Percentiles rank a stretch among this genome's conserved stretches.
These are phyloP conservation scores for Psilopsiagon aymara DNA, from an alignment of 2,113 vertebrate genomes.

Conservation along the genomic window DNA sequence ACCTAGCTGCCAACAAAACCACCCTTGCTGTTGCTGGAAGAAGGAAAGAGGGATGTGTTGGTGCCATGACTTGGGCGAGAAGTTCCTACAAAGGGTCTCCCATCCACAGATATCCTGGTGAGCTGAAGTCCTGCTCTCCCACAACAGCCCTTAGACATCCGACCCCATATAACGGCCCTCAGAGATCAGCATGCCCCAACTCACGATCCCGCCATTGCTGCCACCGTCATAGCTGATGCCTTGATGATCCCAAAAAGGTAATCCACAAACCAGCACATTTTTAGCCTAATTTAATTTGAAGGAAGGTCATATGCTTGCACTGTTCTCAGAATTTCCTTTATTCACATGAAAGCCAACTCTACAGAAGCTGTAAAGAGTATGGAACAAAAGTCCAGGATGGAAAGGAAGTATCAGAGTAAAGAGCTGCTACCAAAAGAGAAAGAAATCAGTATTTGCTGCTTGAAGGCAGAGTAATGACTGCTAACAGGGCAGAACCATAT, in stretches of 20 bases:
- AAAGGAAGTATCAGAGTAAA: background rate
- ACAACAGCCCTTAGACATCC: background rate
- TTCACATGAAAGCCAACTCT: background rate
- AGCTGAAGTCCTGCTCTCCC: background rate
- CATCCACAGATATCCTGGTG: accelerated
- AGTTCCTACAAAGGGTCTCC: background rate
- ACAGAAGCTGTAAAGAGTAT: background rate
- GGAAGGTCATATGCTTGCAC: background rate
- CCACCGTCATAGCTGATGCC: accelerated
- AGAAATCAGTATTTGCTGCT: background rate
- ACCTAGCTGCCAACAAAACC: background rate
- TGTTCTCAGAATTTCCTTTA: background rate
- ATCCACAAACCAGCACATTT: background rate
- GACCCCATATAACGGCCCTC: accelerated
- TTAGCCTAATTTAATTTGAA: background rate
- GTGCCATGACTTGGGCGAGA: accelerated
- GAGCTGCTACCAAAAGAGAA: background rate
- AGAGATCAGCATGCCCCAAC: background rate
- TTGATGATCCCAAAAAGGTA: background rate
- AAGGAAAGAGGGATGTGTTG: background rate
- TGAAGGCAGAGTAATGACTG: background rate
- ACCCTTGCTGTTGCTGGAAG: background rate
- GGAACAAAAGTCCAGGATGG: background rate
- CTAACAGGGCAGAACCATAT: background rate
- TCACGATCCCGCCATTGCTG: background rate